Percentiles rank a stretch among this genome's conserved stretches.
phyloP scores from a whole-genome alignment of 2,888 invertebrate genomes.

The Megamerina dolium region DNA sequence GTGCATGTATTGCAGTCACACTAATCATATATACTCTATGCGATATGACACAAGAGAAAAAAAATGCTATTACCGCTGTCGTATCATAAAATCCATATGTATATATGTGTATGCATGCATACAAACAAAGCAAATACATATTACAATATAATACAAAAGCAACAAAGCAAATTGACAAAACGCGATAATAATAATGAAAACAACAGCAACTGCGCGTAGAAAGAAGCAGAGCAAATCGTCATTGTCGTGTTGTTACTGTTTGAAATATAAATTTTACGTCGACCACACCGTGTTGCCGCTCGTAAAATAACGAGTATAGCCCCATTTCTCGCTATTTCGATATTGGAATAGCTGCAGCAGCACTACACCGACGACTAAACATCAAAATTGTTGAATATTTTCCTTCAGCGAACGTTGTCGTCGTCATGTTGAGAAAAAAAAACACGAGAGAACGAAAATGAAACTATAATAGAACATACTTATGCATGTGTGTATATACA shows the following conservation, averaged over 20 bases:
- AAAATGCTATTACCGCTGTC: too few species aligned
- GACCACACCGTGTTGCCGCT: conserved; percentile 17
- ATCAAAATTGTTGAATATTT: conserved; percentile 5
- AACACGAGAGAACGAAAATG: background rate
- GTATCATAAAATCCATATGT: conserved; percentile 9
- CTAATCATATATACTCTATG: too few species aligned
- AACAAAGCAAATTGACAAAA: background rate
- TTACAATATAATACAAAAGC: background rate
- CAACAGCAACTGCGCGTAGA: background rate
- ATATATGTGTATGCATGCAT: conserved; percentile 2
- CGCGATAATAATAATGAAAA: conserved; percentile 1
- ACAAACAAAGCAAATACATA: background rate
- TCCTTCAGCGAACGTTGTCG: background rate
- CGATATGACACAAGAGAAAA: too few species aligned
- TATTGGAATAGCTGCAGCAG: too few species aligned
- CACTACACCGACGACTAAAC: conserved; percentile 16
- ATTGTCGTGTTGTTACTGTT: too few species aligned
- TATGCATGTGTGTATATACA: too few species aligned
- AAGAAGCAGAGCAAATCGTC: too few species aligned
- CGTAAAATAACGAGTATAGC: conserved; percentile 9
- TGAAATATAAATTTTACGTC: conserved; percentile 15
- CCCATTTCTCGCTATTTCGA: too few species aligned
- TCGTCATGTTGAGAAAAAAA: background rate
- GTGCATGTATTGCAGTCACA: too few species aligned
- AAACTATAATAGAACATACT: too few species aligned